Evolutionary conservation across 1,140 invertebrate genomes (phyloP).

Genomic region (Radopholus similis): DNA sequence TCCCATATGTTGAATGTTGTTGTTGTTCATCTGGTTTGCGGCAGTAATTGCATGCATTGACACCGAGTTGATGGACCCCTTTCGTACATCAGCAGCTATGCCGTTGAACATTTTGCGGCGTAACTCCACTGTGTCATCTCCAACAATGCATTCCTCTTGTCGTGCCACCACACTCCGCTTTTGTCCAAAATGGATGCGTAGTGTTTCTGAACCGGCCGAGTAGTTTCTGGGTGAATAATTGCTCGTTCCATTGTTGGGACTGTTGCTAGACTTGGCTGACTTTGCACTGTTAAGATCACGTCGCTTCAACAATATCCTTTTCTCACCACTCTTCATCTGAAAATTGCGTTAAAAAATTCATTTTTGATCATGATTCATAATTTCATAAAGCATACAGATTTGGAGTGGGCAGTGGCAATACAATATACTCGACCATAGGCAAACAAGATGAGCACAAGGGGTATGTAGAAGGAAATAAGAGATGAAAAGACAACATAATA

Average conservation of each 20-base stretch:
- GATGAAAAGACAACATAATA: constrained; percentile 57
- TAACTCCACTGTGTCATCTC: neutral
- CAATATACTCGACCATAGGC: constrained; percentile 43
- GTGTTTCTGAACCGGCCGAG: constrained; percentile 34
- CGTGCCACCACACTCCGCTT: neutral
- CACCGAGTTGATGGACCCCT: neutral
- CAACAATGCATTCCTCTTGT: neutral
- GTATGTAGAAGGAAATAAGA: constrained; percentile 59
- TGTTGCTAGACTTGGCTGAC: constrained; percentile 11
- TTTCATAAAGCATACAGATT: too few relatives aligned
- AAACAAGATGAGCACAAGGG: constrained; percentile 56
- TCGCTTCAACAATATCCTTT: constrained; percentile 33
- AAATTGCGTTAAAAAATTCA: too few relatives aligned
- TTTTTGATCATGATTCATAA: too few relatives aligned
- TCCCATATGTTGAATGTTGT: neutral
- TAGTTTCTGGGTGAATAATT: constrained; percentile 22
- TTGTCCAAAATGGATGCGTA: constrained; percentile 58
- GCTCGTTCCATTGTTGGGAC: neutral
- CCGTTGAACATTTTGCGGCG: neutral
- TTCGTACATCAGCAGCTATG: neutral
- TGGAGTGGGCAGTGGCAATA: constrained; percentile 54
- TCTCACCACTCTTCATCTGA: constrained; percentile 53
- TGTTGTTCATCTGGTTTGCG: neutral
- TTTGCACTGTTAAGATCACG: constrained; percentile 2
- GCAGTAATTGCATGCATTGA: neutral